Evolutionary conservation across 2,113 vertebrate species (phyloP), one percentile per base, ranked within the genome.

Genomic region (Pollimyrus isidori): DNA sequence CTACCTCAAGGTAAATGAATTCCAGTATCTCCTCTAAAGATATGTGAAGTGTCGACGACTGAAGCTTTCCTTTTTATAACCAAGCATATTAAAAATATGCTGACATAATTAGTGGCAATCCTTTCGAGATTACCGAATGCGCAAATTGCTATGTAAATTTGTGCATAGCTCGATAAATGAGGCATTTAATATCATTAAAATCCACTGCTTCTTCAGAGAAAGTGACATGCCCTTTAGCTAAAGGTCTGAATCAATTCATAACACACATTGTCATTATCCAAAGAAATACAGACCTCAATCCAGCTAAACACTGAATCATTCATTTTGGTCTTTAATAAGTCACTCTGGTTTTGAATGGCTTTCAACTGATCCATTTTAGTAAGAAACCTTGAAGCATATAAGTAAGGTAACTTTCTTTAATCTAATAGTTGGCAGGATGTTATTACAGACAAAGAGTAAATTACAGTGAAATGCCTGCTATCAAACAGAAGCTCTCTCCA

Each of bases 201-300:
- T 80, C 35, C 73, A 42, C 73, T 35, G 11, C 73, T 80, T 80
- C 73, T 80, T 80, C 35, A 5, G 73, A 80, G n/a, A 39, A 80
- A 80, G 35, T 39, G 15, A 42, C 73, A 35, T 80, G 30, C 30
- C 30, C 73, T 80, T 80, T 80, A 39, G 35, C 35, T 80, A 80
- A 80, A 80, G 73, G 73, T 80, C 30, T 80, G 73, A 80, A 80
- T 80, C 73, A 80, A 69, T 80, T 80, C 73, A 80, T 80, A 42
- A 35, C 30, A 35, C 73, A 80, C 35, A 42, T 80, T 42, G 30
- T 80, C 13, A 80, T 80, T 80, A 80, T 80, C 73, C 17, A 35
- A 76, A 42, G 30, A 80, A 35, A 42, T 80, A 80, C 73, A 80
- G 35, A 80, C 73, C 35, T 80, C 73, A 80, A 42, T 80, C 35